Percentiles rank a stretch among this genome's conserved stretches.
These are phyloP conservation scores for Anoncus sp. DNA, from an alignment of 2,888 invertebrate genomes.

Conservation along the genomic window DNA sequence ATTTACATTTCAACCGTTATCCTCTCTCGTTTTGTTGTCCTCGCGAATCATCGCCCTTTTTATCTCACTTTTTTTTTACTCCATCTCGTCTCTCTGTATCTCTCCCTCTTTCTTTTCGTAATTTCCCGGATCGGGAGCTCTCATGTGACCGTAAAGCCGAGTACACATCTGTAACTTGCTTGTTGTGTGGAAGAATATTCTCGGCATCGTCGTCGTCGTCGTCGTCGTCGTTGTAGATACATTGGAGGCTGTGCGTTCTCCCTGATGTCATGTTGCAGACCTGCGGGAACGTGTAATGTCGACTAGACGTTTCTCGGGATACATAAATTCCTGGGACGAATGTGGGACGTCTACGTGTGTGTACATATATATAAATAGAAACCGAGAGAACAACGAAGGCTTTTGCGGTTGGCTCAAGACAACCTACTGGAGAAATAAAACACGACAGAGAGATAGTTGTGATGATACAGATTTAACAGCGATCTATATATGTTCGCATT, in stretches of 20 bases:
- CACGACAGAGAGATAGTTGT: neutral
- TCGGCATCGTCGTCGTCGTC: constrained; percentile 19
- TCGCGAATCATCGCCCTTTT: neutral
- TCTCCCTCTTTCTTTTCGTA: constrained; percentile 25
- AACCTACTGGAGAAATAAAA: constrained; percentile 7
- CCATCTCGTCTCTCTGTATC: constrained; percentile 16
- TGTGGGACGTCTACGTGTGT: neutral
- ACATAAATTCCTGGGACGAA: constrained; percentile 58
- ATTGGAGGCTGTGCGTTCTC: constrained; percentile 13
- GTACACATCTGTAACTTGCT: constrained; percentile 14
- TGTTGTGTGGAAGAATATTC: constrained; percentile 11
- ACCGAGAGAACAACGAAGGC: neutral
- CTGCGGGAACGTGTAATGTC: constrained; percentile 48
- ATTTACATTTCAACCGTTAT: neutral
- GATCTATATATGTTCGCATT: neutral
- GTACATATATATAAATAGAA: constrained; percentile 1
- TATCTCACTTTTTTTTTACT: constrained; percentile 14
- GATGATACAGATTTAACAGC: neutral
- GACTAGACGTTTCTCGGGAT: constrained; percentile 59
- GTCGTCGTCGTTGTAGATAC: constrained; percentile 22
- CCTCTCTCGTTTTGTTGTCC: neutral
- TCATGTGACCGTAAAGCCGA: constrained; percentile 35
- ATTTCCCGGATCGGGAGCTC: constrained; percentile 49
- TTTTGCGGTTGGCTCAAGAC: neutral
- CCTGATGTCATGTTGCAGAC: constrained; percentile 20